Conservation (phyloP, 2,888 invertebrate genomes). For the Dyspetes luteomarginatus region DNA sequence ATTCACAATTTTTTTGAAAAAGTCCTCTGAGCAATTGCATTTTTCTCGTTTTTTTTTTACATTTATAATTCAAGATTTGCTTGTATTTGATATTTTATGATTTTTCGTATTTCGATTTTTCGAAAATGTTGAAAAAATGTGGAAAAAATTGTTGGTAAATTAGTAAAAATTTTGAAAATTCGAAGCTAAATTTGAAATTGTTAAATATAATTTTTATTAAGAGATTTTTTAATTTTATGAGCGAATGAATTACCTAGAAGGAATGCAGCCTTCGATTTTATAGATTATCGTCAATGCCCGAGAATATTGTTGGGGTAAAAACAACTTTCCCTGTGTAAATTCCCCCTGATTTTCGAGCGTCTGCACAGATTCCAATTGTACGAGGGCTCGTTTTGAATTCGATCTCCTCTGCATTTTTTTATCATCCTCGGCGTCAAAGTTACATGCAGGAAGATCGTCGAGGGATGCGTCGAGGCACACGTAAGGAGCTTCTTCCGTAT, state of each 20-base stretch:
- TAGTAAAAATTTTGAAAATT: too few species aligned
- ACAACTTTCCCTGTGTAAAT: background rate
- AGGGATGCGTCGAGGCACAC: conserved; percentile 68
- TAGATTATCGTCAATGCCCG: conserved; percentile 57
- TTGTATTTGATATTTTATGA: too few species aligned
- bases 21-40: too few species aligned
- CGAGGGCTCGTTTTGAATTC: conserved; percentile 16
- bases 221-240: too few species aligned
- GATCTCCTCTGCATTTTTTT: conserved; percentile 5
- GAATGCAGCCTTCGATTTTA: conserved; percentile 70
- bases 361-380: background rate
- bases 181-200: too few species aligned
- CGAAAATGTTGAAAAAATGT: too few species aligned
- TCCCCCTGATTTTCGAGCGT: background rate
- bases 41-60: too few species aligned
- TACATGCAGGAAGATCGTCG: conserved; percentile 70
- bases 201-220: too few species aligned
- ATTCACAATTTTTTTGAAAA: too few species aligned
- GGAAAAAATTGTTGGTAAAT: too few species aligned
- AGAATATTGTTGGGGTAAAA: background rate
- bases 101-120: too few species aligned
- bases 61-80: too few species aligned
- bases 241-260: conserved; percentile 63
- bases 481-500: conserved; percentile 42
- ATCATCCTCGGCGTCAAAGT: conserved; percentile 40